phyloP scores from a whole-genome alignment of 1,140 invertebrate species.

The Helicoverpa zea region DNA sequence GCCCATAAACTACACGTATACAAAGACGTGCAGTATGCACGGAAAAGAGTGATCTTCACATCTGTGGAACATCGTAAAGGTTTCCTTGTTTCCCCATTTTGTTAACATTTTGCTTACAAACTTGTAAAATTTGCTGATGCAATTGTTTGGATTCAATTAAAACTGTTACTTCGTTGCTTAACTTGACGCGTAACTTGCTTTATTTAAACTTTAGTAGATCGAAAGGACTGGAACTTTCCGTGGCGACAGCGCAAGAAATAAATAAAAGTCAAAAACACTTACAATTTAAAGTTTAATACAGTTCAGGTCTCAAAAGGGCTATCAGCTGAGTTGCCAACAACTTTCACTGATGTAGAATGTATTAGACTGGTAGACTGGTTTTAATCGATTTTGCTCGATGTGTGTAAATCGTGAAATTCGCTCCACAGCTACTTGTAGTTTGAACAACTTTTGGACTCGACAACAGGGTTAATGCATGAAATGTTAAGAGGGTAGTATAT shows the following conservation, averaged over 20 bases:
- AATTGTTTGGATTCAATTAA: slow-evolving; percentile 47
- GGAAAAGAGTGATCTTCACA: too few relatives aligned
- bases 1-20: too few relatives aligned
- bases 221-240: slow-evolving; percentile 25
- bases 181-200: slow-evolving; percentile 32
- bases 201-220: slow-evolving; percentile 26
- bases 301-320: slow-evolving; percentile 31
- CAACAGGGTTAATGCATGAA: neutral
- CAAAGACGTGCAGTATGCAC: too few relatives aligned
- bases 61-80: too few relatives aligned
- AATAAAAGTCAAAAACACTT: slow-evolving; percentile 41
- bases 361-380: slow-evolving; percentile 13
- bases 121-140: slow-evolving; percentile 24
- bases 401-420: slow-evolving; percentile 15
- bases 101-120: slow-evolving; percentile 4
- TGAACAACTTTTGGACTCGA: slow-evolving; percentile 14
- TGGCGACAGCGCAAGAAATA: slow-evolving; percentile 32
- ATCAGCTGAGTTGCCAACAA: slow-evolving; percentile 42
- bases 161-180: slow-evolving; percentile 24
- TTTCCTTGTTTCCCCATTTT: neutral
- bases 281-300: slow-evolving; percentile 41
- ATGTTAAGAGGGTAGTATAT: neutral
- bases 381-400: slow-evolving; percentile 33
- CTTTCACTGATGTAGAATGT: slow-evolving; percentile 28
- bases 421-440: neutral